phyloP scores from a whole-genome alignment of 2,113 vertebrate genomes.

The Saccopteryx leptura region DNA sequence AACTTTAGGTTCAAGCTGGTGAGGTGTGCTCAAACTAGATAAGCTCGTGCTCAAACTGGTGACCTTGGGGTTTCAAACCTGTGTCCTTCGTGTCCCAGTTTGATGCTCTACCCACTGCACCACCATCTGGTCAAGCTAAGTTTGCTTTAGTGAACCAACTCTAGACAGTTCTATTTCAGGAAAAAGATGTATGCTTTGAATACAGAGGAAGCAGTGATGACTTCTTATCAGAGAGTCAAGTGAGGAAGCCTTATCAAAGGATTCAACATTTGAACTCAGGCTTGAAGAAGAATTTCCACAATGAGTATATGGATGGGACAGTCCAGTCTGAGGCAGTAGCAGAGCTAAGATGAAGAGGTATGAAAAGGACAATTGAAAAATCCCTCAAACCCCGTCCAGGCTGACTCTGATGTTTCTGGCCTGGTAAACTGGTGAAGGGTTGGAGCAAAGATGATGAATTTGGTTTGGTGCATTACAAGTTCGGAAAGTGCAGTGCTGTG shows the following conservation, averaged over 20 bases:
- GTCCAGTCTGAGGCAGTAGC: background rate
- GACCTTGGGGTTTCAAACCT: too few species aligned
- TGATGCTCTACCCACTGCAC: too few species aligned
- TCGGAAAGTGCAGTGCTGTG: background rate
- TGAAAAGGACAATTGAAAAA: background rate
- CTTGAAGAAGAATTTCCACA: background rate
- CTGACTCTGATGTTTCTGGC: background rate
- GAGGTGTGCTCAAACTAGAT: too few species aligned
- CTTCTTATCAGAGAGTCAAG: background rate
- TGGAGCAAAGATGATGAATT: background rate
- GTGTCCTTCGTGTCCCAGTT: too few species aligned
- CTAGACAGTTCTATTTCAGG: background rate
- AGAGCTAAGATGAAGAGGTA: background rate
- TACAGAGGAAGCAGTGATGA: background rate
- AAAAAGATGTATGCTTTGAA: background rate
- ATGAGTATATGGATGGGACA: background rate
- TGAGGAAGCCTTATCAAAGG: background rate
- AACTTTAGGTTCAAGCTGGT: too few species aligned
- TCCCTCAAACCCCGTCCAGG: background rate
- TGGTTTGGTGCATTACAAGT: background rate
- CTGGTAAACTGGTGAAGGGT: background rate
- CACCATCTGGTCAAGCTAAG: background rate
- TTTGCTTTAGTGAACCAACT: conserved; percentile 23
- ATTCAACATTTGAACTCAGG: background rate
- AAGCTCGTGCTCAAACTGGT: too few species aligned